These are phyloP conservation scores for Catharus bicknelli DNA, from an alignment of 2,113 vertebrate species.

Conservation along the genomic window DNA sequence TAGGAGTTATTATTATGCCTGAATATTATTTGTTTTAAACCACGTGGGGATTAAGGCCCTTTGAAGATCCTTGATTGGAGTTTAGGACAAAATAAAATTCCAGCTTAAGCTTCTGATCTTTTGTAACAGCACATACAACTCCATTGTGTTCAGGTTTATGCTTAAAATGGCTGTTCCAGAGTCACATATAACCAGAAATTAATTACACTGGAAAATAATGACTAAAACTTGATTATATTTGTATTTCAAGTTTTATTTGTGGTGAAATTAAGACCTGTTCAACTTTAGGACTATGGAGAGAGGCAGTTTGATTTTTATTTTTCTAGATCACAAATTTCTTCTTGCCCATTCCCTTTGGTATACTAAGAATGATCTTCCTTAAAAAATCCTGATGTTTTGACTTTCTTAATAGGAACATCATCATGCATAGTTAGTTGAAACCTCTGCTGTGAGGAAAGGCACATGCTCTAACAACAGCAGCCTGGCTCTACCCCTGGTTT, in stretches of 20 bases:
- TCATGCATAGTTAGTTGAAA: not conserved
- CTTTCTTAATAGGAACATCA: not conserved
- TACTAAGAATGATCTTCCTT: not conserved
- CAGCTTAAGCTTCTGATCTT: not conserved
- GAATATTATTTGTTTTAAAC: not conserved
- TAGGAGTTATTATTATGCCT: not conserved
- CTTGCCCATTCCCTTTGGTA: not conserved
- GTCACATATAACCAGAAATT: not conserved
- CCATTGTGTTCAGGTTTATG: not conserved
- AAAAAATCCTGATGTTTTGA: not conserved
- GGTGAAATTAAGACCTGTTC: slow-evolving; percentile 9
- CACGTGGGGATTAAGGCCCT: not conserved
- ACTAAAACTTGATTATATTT: slow-evolving; percentile 18
- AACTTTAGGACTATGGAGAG: not conserved
- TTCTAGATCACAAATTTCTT: not conserved
- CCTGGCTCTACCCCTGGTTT: not conserved
- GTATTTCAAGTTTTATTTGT: not conserved
- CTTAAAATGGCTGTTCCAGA: not conserved
- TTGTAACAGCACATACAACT: not conserved
- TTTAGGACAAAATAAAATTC: slow-evolving; percentile 10
- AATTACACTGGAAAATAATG: slow-evolving; percentile 12
- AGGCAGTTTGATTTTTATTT: not conserved
- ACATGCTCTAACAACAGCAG: not conserved
- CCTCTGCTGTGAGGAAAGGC: not conserved
- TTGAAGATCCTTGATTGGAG: not conserved